Percentiles rank a stretch among this genome's conserved stretches.
Conservation (phyloP, 2,113 vertebrate genomes). For the Ovis aries region DNA sequence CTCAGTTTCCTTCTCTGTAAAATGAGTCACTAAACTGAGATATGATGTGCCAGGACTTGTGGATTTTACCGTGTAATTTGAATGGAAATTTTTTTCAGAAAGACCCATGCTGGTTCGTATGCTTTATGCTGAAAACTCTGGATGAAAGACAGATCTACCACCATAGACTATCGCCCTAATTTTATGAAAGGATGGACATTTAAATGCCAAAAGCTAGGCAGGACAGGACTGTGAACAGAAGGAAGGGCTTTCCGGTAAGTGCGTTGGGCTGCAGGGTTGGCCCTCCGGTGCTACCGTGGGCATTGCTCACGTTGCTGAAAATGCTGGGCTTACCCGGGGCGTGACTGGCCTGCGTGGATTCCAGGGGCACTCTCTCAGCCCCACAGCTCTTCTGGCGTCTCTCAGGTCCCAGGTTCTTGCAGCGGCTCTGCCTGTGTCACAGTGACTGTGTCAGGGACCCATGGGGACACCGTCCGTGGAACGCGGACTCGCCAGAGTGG, state of each 20-base stretch:
- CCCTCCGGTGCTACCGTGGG: too few species aligned
- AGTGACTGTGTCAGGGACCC: accelerated
- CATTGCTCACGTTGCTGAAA: not conserved
- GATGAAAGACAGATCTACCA: not conserved
- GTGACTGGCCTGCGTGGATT: not conserved
- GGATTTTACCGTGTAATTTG: not conserved
- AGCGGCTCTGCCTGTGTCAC: too few species aligned
- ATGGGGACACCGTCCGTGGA: accelerated
- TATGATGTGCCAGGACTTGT: not conserved
- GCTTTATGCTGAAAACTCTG: not conserved
- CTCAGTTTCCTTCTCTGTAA: not conserved
- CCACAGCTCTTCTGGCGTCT: not conserved
- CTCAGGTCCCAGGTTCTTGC: not conserved
- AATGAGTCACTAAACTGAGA: not conserved
- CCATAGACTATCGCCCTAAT: too few species aligned
- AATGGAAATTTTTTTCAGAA: not conserved
- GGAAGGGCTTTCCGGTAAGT: not conserved
- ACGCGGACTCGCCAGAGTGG: accelerated
- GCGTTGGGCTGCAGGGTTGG: too few species aligned
- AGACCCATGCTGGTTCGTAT: not conserved
- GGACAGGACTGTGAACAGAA: not conserved
- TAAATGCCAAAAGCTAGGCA: not conserved
- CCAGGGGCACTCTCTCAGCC: not conserved
- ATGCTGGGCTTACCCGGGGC: not conserved
- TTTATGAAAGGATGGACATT: not conserved